Evolutionary conservation across 1,140 invertebrate genomes (phyloP).

Genomic region (Drosophila pectinifera): DNA sequence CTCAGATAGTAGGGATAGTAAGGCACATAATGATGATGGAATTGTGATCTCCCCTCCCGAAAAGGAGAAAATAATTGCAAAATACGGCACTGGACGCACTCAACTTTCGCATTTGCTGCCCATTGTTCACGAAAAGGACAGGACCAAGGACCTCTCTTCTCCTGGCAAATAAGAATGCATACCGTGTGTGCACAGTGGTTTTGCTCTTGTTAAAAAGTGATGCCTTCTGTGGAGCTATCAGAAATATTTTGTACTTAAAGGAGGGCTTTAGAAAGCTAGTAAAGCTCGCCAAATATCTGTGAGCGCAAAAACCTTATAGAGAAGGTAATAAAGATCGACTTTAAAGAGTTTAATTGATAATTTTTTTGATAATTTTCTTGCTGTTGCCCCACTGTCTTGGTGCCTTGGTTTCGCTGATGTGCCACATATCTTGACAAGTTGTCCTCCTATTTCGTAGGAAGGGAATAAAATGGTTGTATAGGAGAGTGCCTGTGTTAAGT

Average conservation of each 20-base stretch:
- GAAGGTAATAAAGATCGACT: no score
- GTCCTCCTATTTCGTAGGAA: conserved; percentile 1
- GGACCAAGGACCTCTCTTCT: neutral
- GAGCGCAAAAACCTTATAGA: neutral
- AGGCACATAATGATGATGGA: conserved; percentile 37
- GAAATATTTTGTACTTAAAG: conserved; percentile 10
- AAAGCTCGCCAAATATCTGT: neutral
- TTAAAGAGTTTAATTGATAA: neutral
- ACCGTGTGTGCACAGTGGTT: neutral
- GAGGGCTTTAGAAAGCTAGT: neutral
- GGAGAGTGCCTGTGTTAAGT: conserved; percentile 20
- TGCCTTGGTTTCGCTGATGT: conserved; percentile 11
- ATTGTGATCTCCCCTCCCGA: neutral
- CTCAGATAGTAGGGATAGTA: no score
- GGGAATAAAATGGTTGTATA: neutral
- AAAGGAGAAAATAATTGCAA: conserved; percentile 31
- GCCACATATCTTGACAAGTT: conserved; percentile 15
- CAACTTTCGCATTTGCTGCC: neutral
- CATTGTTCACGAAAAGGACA: neutral
- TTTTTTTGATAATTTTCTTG: neutral
- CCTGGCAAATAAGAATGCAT: neutral
- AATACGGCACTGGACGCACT: conserved; percentile 5
- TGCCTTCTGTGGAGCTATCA: neutral
- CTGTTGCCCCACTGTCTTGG: neutral
- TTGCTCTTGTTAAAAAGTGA: conserved; percentile 1